phyloP scores from a whole-genome alignment of 2,888 invertebrate genomes.

The Drosophila koepferae region DNA sequence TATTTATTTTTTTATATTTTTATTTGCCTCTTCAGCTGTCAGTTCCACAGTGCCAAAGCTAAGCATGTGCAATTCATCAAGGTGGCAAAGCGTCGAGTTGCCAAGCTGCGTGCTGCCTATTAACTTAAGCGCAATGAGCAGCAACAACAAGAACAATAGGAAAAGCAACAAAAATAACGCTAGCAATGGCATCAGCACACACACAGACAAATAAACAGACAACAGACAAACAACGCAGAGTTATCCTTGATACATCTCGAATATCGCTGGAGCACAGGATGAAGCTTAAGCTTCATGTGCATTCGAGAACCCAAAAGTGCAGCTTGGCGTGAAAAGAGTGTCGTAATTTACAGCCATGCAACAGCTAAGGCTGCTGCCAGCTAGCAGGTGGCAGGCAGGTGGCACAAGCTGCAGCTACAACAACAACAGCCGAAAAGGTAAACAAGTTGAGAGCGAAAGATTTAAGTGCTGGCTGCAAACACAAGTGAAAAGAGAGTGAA shows the following conservation, averaged over 20 bases:
- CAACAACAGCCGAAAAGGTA: conserved; percentile 23
- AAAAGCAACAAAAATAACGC: conserved; percentile 11
- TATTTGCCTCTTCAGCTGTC: background rate
- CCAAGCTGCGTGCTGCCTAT: conserved; percentile 58
- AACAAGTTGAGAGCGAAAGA: conserved; percentile 36
- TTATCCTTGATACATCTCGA: conserved; percentile 46
- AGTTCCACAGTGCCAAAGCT: conserved; percentile 33
- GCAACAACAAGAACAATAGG: conserved; percentile 22
- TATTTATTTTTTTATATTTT: background rate
- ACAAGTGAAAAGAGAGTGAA: background rate
- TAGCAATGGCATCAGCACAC: conserved; percentile 29
- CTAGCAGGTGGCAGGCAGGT: conserved; percentile 18
- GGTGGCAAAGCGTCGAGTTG: conserved; percentile 42
- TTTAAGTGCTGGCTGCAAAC: background rate
- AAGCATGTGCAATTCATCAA: conserved; percentile 63
- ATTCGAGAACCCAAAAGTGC: conserved; percentile 68
- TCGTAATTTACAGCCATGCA: conserved; percentile 66
- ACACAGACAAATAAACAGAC: conserved; percentile 44
- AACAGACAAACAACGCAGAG: conserved; percentile 25
- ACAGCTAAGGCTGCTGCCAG: conserved; percentile 19
- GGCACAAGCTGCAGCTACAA: conserved; percentile 24
- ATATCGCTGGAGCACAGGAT: conserved; percentile 13
- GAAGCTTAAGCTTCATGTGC: conserved; percentile 23
- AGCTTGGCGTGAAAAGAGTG: conserved; percentile 73
- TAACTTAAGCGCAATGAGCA: conserved; percentile 66